phyloP scores from a whole-genome alignment of 2,888 invertebrate genomes.

The Ligdia adustata region DNA sequence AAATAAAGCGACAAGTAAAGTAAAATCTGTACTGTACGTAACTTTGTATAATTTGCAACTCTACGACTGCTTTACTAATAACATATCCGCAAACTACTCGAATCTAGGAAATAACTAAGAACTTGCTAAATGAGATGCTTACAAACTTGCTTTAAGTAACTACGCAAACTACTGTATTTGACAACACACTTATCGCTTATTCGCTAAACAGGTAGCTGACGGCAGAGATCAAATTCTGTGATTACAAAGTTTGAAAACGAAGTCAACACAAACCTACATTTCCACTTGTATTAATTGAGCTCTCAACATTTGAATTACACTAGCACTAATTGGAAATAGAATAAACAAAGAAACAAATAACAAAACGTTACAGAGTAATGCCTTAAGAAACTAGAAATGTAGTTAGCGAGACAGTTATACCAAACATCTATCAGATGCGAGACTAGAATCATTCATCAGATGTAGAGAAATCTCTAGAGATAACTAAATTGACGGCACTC shows the following conservation, averaged over 20 bases:
- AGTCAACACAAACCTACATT: no score
- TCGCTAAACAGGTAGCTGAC: slow-evolving; percentile 36
- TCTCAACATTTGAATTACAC: no score
- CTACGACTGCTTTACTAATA: no score
- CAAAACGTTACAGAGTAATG: no score
- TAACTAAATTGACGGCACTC: slow-evolving; percentile 60
- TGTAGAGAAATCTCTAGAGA: slow-evolving; percentile 45
- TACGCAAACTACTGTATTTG: slow-evolving; percentile 38
- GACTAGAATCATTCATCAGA: slow-evolving; percentile 17
- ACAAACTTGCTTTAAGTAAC: slow-evolving; percentile 32
- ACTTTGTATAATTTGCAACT: no score
- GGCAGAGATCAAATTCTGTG: slow-evolving; percentile 6
- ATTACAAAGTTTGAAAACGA: no score
- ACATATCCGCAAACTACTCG: no score
- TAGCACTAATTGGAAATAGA: no score
- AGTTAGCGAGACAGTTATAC: slow-evolving; percentile 56
- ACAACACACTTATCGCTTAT: slow-evolving; percentile 35
- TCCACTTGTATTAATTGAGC: no score
- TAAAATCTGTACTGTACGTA: no score
- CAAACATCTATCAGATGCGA: slow-evolving; percentile 27
- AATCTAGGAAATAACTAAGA: slow-evolving; percentile 15
- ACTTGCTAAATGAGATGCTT: slow-evolving; percentile 17
- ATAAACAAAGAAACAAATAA: no score
- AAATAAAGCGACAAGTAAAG: no score
- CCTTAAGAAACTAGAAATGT: slow-evolving; percentile 31